Evolutionary conservation across 2,797 vertebrate genomes (phyloP).

Genomic region (Amphiprion clarkii): DNA sequence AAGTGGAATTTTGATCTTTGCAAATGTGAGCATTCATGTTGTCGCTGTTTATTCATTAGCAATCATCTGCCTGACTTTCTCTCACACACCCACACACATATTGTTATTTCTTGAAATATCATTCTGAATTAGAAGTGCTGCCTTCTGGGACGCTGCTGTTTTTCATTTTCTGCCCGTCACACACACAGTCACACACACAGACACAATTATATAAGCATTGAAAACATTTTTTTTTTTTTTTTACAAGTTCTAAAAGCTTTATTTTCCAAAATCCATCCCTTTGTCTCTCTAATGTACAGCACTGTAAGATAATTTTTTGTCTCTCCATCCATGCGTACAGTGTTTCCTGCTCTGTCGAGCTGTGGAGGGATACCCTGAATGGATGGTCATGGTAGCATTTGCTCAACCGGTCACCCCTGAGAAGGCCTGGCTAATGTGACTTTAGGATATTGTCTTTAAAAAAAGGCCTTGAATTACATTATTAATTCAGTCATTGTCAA

Average conservation of each 20-base stretch:
- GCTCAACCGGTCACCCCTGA: constrained; percentile 81
- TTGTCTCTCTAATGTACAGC: constrained; percentile 68
- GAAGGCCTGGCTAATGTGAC: constrained; percentile 79
- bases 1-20: not conserved
- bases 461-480: constrained; percentile 71
- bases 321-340: constrained; percentile 73
- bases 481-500: constrained; percentile 64
- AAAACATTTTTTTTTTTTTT: constrained; percentile 38
- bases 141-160: constrained; percentile 37
- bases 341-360: constrained; percentile 73
- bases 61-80: constrained; percentile 28
- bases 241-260: constrained; percentile 84
- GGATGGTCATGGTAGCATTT: constrained; percentile 75
- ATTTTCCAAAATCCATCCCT: constrained; percentile 79
- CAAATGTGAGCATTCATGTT: constrained; percentile 31
- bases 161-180: constrained; percentile 14
- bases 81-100: constrained; percentile 35
- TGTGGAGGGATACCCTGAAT: constrained; percentile 81
- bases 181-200: constrained; percentile 11
- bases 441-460: constrained; percentile 55
- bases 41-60: constrained; percentile 43
- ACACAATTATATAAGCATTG: constrained; percentile 17
- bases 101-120: constrained; percentile 46
- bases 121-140: constrained; percentile 15
- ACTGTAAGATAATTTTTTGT: constrained; percentile 54